Evolutionary conservation across 2,888 invertebrate genomes (phyloP).

Genomic region (Strigamia crassipes): DNA sequence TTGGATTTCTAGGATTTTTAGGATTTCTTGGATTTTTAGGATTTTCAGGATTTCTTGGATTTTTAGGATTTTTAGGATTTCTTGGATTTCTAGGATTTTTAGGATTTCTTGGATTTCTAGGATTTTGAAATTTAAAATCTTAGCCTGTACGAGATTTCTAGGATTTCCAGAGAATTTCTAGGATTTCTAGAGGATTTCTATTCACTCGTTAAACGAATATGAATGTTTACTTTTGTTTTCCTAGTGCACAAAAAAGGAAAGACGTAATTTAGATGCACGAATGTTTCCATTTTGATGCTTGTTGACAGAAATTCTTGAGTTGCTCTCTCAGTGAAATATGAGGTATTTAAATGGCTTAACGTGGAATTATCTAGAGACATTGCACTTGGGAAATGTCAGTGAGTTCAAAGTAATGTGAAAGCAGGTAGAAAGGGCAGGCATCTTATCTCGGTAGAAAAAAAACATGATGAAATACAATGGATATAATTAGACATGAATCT

Average conservation of each 20-base stretch:
- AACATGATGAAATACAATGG: not conserved
- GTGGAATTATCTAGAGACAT: not conserved
- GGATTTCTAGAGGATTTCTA: no score
- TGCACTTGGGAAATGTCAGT: not conserved
- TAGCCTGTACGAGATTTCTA: no score
- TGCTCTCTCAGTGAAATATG: not conserved
- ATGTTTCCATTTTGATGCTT: not conserved
- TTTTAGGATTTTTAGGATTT: no score
- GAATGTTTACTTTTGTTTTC: not conserved
- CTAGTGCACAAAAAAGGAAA: not conserved
- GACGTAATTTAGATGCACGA: not conserved
- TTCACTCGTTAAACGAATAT: not conserved
- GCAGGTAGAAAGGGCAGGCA: not conserved
- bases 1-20: no score
- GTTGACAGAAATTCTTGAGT: slow-evolving; percentile 35
- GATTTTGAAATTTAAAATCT: no score
- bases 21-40: no score
- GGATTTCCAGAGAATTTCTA: no score
- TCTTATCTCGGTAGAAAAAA: not conserved
- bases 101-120: no score
- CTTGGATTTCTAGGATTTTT: no score
- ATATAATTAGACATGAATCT: not conserved
- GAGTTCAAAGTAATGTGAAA: not conserved
- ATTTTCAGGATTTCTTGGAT: no score
- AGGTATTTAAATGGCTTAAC: slow-evolving; percentile 4